Conservation (phyloP, 2,113 vertebrate species). For the Oxyura jamaicensis region DNA sequence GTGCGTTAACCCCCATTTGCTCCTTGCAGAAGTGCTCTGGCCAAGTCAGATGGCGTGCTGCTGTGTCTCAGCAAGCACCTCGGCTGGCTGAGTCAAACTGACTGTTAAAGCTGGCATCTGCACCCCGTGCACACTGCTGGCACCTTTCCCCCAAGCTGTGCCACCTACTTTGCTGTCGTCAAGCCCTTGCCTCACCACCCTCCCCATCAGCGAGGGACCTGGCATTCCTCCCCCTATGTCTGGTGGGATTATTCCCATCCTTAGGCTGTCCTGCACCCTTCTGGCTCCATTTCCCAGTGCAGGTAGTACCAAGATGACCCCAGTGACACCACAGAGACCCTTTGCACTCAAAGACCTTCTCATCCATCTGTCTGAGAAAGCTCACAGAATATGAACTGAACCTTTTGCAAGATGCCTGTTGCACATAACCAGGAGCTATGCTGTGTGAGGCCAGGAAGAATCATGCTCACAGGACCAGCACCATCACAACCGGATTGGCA, state of each 20-base stretch:
- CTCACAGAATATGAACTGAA: neutral
- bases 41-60: neutral
- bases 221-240: neutral
- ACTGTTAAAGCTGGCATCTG: neutral
- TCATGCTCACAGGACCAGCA: neutral
- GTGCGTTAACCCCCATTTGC: neutral
- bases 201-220: neutral
- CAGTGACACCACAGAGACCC: neutral
- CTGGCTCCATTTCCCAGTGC: neutral
- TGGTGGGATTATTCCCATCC: neutral
- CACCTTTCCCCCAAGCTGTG: neutral
- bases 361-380: neutral
- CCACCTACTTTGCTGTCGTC: neutral
- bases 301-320: neutral
- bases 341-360: neutral
- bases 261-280: too few relatives aligned
- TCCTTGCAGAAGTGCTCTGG: neutral
- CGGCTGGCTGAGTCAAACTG: neutral
- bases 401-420: constrained; percentile 9
- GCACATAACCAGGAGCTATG: neutral
- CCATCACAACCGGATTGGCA: neutral
- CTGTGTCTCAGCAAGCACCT: neutral
- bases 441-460: neutral
- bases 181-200: neutral
- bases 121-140: neutral